phyloP scores from a whole-genome alignment of 2,888 invertebrate species.

The Schizotus pectinicornis region DNA sequence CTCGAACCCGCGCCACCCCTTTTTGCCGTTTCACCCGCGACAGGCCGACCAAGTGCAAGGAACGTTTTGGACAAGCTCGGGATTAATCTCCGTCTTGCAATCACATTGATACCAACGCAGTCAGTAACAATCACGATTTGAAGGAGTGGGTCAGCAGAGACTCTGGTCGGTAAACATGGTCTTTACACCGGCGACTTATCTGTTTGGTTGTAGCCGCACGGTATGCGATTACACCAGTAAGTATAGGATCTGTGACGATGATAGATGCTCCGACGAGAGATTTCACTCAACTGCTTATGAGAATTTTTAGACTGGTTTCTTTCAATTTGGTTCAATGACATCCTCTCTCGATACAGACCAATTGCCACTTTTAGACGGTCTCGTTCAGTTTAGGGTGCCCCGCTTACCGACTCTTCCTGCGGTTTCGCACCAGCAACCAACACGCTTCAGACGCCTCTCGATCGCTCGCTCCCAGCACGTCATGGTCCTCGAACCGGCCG shows the following conservation, averaged over 20 bases:
- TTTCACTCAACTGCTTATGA: slow-evolving; percentile 41
- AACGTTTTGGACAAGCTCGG: not conserved
- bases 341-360: slow-evolving; percentile 23
- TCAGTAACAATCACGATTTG: slow-evolving; percentile 42
- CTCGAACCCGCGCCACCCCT: too few relatives aligned
- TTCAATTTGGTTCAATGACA: slow-evolving; percentile 55
- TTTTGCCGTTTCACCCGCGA: too few relatives aligned
- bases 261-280: slow-evolving; percentile 47
- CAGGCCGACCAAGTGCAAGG: not conserved
- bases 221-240: slow-evolving; percentile 50
- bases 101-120: slow-evolving; percentile 38
- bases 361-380: slow-evolving; percentile 7
- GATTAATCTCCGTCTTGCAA: slow-evolving; percentile 32
- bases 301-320: slow-evolving; percentile 45
- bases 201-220: slow-evolving; percentile 36
- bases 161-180: slow-evolving; percentile 17
- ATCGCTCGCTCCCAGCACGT: not conserved
- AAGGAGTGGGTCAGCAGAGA: slow-evolving; percentile 27
- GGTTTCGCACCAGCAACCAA: slow-evolving; percentile 10
- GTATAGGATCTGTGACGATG: slow-evolving; percentile 52
- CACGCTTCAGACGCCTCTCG: too few relatives aligned
- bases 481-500: too few relatives aligned
- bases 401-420: slow-evolving; percentile 10
- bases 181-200: slow-evolving; percentile 21
- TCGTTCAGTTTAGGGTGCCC: not conserved